Base-by-base conservation (phyloP, 35 echinoderm and acorn worm genomes). In the Apostichopus californicus region DNA sequence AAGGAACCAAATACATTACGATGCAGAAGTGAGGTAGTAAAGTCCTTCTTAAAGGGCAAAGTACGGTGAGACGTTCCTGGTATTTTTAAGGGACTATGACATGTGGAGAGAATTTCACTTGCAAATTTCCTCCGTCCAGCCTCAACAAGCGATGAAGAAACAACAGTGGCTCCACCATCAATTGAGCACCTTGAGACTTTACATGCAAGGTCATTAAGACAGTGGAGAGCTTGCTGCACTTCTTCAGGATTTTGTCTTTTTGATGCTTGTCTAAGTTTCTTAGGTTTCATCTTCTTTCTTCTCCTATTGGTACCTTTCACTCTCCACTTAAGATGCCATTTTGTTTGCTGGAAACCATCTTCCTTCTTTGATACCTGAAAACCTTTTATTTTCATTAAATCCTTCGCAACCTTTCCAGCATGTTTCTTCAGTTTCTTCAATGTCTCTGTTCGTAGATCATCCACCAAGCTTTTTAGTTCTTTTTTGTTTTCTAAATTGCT, bases 41-140 rank as follows among this genome's bases (percentile, higher is more conserved):
- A 89, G 18, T 89, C 86, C 63, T 89, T 89, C 28, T 89, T 89
- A 64, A 89, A 89, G 22, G 86, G 86, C 15, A 89, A 66, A 25
- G 26, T 72, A 66, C 86, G 57, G 10, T 66, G 86, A 18, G 86
- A 89, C 63, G 71, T 89, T 15, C 57, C 15, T 28, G 5, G 21
- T 65, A 7, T 23, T 34, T 13, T 72, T 11, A 89, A 89, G 8
- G 81, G 81, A 85, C 81, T 85, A 59, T 46, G 26, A 12, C 55
- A 85, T 60, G 52, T 83, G 2, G 55, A 60, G 2, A 59, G 54
- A 85, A 14, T 85, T 75, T 75, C 4, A 7, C 17, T 75, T n/a
- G 21, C 5, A 3, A 18, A 75, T n/a, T 75, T 22, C 6, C 7
- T 75, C 17, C n/a, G 71, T 13, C 14, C 13, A 20, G 14, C 14